Evolutionary conservation across 2,888 invertebrate species (phyloP).

Genomic region (Tetragonula carbonaria): DNA sequence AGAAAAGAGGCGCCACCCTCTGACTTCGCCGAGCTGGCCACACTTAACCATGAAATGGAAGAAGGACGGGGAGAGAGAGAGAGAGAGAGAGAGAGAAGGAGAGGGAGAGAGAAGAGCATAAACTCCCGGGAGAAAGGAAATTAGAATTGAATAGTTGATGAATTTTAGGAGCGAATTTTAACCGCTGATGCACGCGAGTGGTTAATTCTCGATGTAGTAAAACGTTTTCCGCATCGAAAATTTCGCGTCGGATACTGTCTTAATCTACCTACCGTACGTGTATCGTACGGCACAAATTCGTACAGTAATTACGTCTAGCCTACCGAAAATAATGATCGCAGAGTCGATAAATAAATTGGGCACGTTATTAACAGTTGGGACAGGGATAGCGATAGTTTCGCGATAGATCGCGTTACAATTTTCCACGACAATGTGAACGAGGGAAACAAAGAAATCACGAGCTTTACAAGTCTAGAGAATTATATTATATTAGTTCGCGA

Average conservation of each 20-base stretch:
- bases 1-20: conserved; percentile 53
- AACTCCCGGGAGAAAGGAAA: conserved; percentile 76
- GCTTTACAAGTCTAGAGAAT: not conserved
- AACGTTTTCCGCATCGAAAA: conserved; percentile 49
- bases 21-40: conserved; percentile 25
- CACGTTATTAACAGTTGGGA: not conserved
- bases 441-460: too few species aligned
- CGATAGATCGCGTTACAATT: not conserved
- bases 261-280: not conserved
- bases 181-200: conserved; percentile 59
- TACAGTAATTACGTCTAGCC: not conserved
- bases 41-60: conserved; percentile 49
- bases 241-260: conserved; percentile 14
- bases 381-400: not conserved
- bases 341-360: not conserved
- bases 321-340: not conserved
- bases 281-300: conserved; percentile 2
- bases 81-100: conserved; percentile 6
- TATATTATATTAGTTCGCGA: not conserved
- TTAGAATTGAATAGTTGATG: conserved; percentile 83
- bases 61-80: conserved; percentile 31
- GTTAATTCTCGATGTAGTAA: conserved; percentile 50
- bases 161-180: conserved; percentile 78
- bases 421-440: too few species aligned
- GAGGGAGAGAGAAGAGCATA: conserved; percentile 39